A percentile compares a stretch with the other conserved stretches of the same genome.
phyloP scores from a whole-genome alignment of 2,888 invertebrate genomes.

The Brachyopa scutellaris region DNA sequence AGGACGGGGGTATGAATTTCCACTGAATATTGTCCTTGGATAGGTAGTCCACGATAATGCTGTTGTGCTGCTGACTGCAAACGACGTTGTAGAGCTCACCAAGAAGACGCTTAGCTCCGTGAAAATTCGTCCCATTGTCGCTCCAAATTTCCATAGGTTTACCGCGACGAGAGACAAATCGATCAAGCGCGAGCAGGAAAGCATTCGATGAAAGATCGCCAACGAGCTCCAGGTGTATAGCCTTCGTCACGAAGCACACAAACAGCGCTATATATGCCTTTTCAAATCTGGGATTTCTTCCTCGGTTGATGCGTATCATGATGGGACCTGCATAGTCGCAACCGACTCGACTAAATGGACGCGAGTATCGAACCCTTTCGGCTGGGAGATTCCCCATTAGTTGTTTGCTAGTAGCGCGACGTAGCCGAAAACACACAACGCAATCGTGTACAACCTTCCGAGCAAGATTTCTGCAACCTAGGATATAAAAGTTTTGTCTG shows the following conservation, averaged over 20 bases:
- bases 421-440: slow-evolving; percentile 45
- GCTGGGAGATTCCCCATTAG: slow-evolving; percentile 46
- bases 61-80: no score
- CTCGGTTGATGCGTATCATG: slow-evolving; percentile 14
- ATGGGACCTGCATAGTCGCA: slow-evolving; percentile 49
- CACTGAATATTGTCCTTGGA: neutral
- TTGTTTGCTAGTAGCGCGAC: slow-evolving; percentile 20
- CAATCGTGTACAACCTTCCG: neutral
- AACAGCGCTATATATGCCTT: slow-evolving; percentile 50
- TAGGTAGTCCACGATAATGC: no score
- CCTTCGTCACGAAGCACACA: slow-evolving; percentile 12
- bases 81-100: no score
- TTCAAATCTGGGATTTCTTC: slow-evolving; percentile 33
- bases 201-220: slow-evolving; percentile 1
- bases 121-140: slow-evolving; percentile 20
- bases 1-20: neutral
- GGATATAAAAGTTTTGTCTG: slow-evolving; percentile 11
- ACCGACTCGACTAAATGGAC: slow-evolving; percentile 30
- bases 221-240: slow-evolving; percentile 16
- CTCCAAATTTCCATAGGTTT: slow-evolving; percentile 22
- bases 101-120: no score
- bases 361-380: slow-evolving; percentile 36
- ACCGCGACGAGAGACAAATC: slow-evolving; percentile 15
- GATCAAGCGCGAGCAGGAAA: slow-evolving; percentile 10
- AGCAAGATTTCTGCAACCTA: slow-evolving; percentile 16